Percentiles rank a stretch among this genome's conserved stretches.
phyloP scores from a whole-genome alignment of 2,888 invertebrate genomes.

The Ophion costatus region DNA sequence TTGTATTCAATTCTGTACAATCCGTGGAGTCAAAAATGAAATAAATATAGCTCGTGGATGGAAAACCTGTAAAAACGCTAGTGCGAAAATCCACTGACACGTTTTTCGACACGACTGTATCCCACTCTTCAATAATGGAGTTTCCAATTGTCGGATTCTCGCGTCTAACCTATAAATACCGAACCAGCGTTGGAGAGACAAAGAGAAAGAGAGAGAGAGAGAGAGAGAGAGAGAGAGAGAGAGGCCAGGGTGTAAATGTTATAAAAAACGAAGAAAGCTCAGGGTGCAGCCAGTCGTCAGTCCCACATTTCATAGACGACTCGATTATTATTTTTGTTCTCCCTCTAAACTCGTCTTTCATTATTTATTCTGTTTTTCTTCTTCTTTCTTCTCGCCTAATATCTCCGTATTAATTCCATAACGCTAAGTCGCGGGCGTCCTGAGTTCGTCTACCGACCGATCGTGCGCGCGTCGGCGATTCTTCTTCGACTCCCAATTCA shows the following conservation, averaged over 20 bases:
- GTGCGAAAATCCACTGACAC: not conserved
- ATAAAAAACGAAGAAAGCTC: slow-evolving; percentile 72
- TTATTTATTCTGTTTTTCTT: slow-evolving; percentile 7
- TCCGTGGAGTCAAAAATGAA: not conserved
- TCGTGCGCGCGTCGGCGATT: slow-evolving; percentile 69
- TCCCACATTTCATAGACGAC: slow-evolving; percentile 49
- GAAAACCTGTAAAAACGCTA: not conserved
- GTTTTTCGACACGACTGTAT: not conserved
- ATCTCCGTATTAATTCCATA: slow-evolving; percentile 42
- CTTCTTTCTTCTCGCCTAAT: slow-evolving; percentile 23
- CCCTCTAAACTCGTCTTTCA: not conserved
- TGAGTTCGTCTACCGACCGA: slow-evolving; percentile 64
- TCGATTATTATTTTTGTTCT: not conserved
- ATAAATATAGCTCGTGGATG: slow-evolving; percentile 12
- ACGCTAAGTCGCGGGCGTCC: slow-evolving; percentile 65
- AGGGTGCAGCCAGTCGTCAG: slow-evolving; percentile 68
- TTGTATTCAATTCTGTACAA: no score
- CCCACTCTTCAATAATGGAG: not conserved
- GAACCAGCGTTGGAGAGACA: slow-evolving; percentile 52
- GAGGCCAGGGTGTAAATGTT: slow-evolving; percentile 63
- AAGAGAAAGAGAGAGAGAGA: slow-evolving; percentile 49
- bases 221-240: slow-evolving; percentile 61
- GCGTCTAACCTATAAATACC: slow-evolving; percentile 43
- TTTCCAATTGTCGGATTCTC: slow-evolving; percentile 11
- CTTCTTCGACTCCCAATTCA: slow-evolving; percentile 35